phyloP scores from a whole-genome alignment of 1,140 invertebrate species.

The Leptonema lineaticorne region DNA sequence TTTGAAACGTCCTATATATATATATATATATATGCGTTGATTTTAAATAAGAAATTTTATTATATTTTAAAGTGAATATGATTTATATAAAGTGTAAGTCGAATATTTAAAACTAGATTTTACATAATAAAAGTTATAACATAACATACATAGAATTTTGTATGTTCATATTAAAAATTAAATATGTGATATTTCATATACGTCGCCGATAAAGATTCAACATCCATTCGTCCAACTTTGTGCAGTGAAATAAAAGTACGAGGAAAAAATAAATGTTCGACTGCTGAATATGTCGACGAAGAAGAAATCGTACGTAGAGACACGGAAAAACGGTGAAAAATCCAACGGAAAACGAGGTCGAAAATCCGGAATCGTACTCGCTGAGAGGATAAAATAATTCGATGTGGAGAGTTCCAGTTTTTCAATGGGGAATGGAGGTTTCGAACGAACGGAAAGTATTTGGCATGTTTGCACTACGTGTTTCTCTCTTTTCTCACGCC shows the following conservation, averaged over 20 bases:
- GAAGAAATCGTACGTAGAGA: slow-evolving; percentile 1
- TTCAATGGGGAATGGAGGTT: too few species aligned
- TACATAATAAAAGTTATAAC: too few species aligned
- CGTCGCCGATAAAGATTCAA: slow-evolving; percentile 14
- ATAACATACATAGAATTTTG: too few species aligned
- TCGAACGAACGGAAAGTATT: slow-evolving; percentile 34
- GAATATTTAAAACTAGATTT: too few species aligned
- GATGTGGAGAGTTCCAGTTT: slow-evolving; percentile 16
- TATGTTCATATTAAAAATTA: too few species aligned
- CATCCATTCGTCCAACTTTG: background rate
- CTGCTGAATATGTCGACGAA: background rate
- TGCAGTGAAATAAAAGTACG: background rate
- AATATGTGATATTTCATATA: background rate
- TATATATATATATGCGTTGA: too few species aligned
- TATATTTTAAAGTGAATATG: too few species aligned
- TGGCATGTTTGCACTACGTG: slow-evolving; percentile 37
- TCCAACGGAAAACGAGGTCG: background rate
- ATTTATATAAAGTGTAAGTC: too few species aligned
- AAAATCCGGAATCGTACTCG: background rate
- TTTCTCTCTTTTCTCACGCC: too few species aligned
- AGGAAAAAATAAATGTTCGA: background rate
- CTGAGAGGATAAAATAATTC: slow-evolving; percentile 32
- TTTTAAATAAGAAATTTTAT: too few species aligned
- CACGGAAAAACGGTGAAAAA: background rate
- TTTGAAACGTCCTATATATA: background rate